These are phyloP conservation scores for Virgularia gustaviana DNA, from an alignment of 92 coral and sea anemone genomes.

Conservation along the genomic window DNA sequence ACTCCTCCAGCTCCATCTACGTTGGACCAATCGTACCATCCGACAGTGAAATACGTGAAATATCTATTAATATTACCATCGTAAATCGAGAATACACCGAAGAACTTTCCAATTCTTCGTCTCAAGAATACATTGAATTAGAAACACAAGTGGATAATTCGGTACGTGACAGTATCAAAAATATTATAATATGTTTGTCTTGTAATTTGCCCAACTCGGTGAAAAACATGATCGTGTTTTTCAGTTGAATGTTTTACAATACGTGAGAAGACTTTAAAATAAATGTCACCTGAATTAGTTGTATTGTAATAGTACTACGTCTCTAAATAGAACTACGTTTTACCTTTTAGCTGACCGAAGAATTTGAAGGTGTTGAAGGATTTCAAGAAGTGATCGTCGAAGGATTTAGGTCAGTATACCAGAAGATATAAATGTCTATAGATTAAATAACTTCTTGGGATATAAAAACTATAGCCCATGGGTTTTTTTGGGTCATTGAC, in stretches of 20 bases:
- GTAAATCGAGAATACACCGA: conserved; percentile 4
- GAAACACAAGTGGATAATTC: background rate
- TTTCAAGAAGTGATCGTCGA: background rate
- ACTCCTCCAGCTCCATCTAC: no score
- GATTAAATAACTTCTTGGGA: no score
- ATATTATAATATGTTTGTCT: background rate
- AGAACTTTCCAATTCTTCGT: conserved; percentile 20
- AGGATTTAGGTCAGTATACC: conserved; percentile 24
- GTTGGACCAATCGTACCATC: no score
- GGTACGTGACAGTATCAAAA: conserved; percentile 11
- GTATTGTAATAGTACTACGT: background rate
- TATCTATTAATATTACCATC: conserved; percentile 10
- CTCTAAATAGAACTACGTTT: background rate
- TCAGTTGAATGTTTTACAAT: background rate
- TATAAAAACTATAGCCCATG: background rate
- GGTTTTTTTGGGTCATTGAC: no score
- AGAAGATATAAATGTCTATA: no score
- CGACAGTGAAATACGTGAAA: conserved; percentile 8
- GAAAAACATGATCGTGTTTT: background rate
- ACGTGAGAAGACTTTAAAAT: background rate
- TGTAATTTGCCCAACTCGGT: background rate
- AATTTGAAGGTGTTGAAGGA: conserved; percentile 1
- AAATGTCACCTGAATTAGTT: background rate
- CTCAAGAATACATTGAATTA: conserved; percentile 10
- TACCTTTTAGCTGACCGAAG: background rate